Percentiles rank a stretch among this genome's conserved stretches.
phyloP scores from a whole-genome alignment of 2,888 invertebrate species.

The Thera obeliscata region DNA sequence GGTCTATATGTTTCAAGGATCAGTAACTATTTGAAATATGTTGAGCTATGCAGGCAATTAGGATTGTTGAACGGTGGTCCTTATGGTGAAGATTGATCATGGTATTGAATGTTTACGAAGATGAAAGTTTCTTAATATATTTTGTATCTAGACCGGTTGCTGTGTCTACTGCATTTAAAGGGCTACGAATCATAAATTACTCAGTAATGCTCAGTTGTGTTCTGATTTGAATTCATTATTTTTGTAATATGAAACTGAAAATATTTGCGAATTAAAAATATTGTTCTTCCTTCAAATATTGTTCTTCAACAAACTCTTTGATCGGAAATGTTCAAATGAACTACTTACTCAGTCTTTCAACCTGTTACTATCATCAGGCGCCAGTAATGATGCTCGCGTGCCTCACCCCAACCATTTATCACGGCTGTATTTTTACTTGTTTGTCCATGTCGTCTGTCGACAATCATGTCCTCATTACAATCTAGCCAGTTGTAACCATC shows the following conservation, averaged over 20 bases:
- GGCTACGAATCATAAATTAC: not conserved
- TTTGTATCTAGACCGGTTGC: not conserved
- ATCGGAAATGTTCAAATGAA: not conserved
- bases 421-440: constrained; percentile 78
- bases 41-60: constrained; percentile 37
- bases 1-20: constrained; percentile 50
- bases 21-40: constrained; percentile 40
- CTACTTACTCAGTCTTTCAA: constrained; percentile 2
- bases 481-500: constrained; percentile 70
- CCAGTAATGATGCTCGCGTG: constrained; percentile 73
- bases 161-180: not conserved
- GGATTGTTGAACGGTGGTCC: constrained; percentile 30
- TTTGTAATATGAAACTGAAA: too few relatives aligned
- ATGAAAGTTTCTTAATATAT: not conserved
- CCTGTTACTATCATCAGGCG: constrained; percentile 36
- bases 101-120: constrained; percentile 13
- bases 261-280: too few relatives aligned
- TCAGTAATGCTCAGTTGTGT: not conserved
- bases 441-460: constrained; percentile 76
- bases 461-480: constrained; percentile 82
- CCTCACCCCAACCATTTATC: constrained; percentile 72
- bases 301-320: not conserved
- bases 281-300: not conserved
- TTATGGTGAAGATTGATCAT: constrained; percentile 24
- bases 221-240: too few relatives aligned